phyloP scores from a whole-genome alignment of 2,113 vertebrate genomes.

The Symphodus melops region DNA sequence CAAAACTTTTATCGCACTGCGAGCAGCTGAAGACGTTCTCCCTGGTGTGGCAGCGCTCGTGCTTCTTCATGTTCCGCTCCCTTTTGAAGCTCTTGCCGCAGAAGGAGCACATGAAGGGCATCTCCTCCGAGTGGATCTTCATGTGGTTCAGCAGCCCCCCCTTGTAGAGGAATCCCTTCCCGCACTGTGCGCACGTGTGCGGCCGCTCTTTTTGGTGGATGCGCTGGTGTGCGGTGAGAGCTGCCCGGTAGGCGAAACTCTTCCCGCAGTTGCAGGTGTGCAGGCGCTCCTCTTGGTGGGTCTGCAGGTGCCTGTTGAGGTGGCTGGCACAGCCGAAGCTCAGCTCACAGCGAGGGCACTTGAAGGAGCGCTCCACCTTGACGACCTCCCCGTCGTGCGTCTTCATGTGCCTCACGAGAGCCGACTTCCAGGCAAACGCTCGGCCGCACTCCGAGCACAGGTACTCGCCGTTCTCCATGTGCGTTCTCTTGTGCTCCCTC shows the following conservation, averaged over 20 bases:
- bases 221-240: slow-evolving; percentile 81
- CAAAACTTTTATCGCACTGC: slow-evolving; percentile 80
- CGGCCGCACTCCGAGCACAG: slow-evolving; percentile 68
- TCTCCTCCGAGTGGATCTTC: slow-evolving; percentile 76
- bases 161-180: slow-evolving; percentile 85
- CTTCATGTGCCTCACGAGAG: slow-evolving; percentile 73
- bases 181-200: slow-evolving; percentile 77
- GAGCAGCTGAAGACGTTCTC: slow-evolving; percentile 76
- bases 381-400: slow-evolving; percentile 56
- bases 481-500: slow-evolving; percentile 52
- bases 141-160: slow-evolving; percentile 83
- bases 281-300: slow-evolving; percentile 61
- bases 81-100: slow-evolving; percentile 86
- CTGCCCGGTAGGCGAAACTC: slow-evolving; percentile 79
- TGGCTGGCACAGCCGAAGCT: slow-evolving; percentile 57
- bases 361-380: slow-evolving; percentile 11
- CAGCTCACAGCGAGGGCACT: slow-evolving; percentile 64
- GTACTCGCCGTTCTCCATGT: slow-evolving; percentile 70
- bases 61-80: slow-evolving; percentile 84
- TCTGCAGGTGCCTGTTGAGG: slow-evolving; percentile 65
- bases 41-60: slow-evolving; percentile 81
- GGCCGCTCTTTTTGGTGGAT: slow-evolving; percentile 78
- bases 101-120: slow-evolving; percentile 82
- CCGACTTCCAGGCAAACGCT: slow-evolving; percentile 69
- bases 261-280: slow-evolving; percentile 77